phyloP scores from a whole-genome alignment of 35 echinoderm and acorn worm genomes.

The Amphiura filiformis region DNA sequence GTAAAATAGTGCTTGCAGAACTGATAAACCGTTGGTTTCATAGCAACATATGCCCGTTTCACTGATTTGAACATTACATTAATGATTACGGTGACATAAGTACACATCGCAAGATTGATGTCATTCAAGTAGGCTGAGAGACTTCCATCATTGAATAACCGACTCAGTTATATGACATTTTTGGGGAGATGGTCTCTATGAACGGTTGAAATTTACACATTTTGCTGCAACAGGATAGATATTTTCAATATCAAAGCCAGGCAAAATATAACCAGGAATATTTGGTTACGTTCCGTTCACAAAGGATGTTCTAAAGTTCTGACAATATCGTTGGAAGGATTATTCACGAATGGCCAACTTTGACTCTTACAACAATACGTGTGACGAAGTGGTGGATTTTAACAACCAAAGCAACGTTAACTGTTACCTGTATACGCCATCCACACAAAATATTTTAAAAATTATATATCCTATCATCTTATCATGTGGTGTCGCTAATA shows the following conservation, averaged over 20 bases:
- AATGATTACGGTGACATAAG: too few relatives aligned
- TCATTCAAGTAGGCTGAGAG: too few relatives aligned
- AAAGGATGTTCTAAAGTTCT: neutral
- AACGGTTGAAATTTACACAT: too few relatives aligned
- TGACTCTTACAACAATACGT: neutral
- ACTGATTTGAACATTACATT: too few relatives aligned
- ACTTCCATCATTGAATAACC: too few relatives aligned
- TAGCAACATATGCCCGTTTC: too few relatives aligned
- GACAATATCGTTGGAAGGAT: neutral
- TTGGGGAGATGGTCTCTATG: too few relatives aligned
- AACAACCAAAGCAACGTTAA: neutral
- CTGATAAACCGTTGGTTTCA: too few relatives aligned
- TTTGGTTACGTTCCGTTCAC: neutral
- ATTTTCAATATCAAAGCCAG: neutral
- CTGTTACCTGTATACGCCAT: neutral
- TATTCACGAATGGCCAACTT: neutral
- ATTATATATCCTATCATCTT: conserved; percentile 47
- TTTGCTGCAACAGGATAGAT: too few relatives aligned
- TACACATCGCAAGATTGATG: too few relatives aligned
- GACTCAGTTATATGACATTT: too few relatives aligned
- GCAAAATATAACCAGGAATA: neutral
- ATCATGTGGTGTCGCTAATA: conserved; percentile 36
- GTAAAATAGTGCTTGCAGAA: too few relatives aligned
- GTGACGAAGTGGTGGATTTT: neutral
- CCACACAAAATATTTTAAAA: neutral